Base-by-base conservation (phyloP, 1,140 invertebrate species). In the Batillaria attramentaria region DNA sequence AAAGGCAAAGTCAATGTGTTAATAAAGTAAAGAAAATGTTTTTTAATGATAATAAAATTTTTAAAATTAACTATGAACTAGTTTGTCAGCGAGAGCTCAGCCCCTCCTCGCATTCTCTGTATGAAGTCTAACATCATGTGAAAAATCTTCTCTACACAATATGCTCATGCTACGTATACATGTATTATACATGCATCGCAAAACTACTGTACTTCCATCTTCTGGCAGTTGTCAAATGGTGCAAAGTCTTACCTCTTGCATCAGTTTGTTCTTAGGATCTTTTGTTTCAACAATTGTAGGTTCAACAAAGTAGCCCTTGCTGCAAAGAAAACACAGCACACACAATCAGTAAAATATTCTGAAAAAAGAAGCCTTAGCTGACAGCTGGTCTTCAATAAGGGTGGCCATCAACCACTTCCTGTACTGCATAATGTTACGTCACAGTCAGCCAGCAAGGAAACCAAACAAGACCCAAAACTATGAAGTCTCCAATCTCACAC, bases 291-390 rank as follows among this genome's bases (percentile, higher is more conserved):
- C 94, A 82, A 99, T 96, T 0, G 99, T 99, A 57, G 98, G 98
- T 88, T 99, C 93, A 66, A 99, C 93, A 89, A 97, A 99, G 88
- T 97, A 99, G 1, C 98, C 98, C 80, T 93, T 93, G 72, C 94
- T 95, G 86, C n/a, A 91, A 87, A 77, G 84, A 80, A 87, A 84
- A 84, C 72, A 66, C n/a, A n/a, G n/a, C n/a, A n/a, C n/a, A n/a
- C n/a, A 72, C 18, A 8, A 37, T 33, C 28, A 33, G 33, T 70
- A 20, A 42, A 70, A 33, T 33, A 70, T 70, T 13, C 10, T n/a
- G 18, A 8, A 62, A 16, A 62, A 62, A 16, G 5, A 70, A n/a
- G n/a, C n/a, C n/a, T 18, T 10, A 43, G 4, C 16, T n/a, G 10
- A 37, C 8, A 33, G 10, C 35, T 33, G 16, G 18, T 28, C 8